Evolutionary conservation across 1,140 invertebrate genomes (phyloP).

Genomic region (Eriocheir sinensis): DNA sequence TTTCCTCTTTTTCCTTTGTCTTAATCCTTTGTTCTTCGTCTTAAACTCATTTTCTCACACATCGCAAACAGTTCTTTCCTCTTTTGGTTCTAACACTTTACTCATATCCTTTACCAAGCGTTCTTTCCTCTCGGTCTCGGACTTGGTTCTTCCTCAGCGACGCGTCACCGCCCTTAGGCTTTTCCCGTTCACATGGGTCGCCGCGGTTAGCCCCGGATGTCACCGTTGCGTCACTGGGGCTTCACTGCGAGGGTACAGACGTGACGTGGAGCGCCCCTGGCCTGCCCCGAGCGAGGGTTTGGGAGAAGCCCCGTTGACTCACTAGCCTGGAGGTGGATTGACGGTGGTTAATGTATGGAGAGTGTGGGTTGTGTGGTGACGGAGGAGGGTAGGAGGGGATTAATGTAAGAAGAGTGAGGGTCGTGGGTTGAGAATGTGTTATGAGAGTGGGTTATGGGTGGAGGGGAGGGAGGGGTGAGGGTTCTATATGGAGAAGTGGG

Average conservation of each 20-base stretch:
- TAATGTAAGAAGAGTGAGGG: neutral
- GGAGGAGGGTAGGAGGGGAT: neutral
- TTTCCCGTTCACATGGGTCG: neutral
- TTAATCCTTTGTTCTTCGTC: no score
- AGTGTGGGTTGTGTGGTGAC: neutral
- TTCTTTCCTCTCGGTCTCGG: no score
- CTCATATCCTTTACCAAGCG: no score
- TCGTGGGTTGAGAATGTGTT: no score
- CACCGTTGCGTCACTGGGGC: neutral
- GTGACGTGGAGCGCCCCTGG: neutral
- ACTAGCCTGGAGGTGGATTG: neutral
- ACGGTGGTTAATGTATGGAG: neutral
- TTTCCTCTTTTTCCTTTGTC: no score
- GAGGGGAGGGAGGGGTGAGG: neutral
- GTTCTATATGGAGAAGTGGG: no score
- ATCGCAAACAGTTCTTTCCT: no score
- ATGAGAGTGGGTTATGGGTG: neutral
- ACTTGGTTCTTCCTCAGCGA: no score
- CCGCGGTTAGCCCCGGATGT: neutral
- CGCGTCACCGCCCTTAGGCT: no score
- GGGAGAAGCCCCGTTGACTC: neutral
- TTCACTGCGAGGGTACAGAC: constrained; percentile 13
- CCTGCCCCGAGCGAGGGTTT: neutral
- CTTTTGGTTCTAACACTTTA: no score
- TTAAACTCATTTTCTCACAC: no score